Percentiles rank a stretch among this genome's conserved stretches.
Conservation (phyloP, 1,140 invertebrate genomes). For the Zophobas atratus region DNA sequence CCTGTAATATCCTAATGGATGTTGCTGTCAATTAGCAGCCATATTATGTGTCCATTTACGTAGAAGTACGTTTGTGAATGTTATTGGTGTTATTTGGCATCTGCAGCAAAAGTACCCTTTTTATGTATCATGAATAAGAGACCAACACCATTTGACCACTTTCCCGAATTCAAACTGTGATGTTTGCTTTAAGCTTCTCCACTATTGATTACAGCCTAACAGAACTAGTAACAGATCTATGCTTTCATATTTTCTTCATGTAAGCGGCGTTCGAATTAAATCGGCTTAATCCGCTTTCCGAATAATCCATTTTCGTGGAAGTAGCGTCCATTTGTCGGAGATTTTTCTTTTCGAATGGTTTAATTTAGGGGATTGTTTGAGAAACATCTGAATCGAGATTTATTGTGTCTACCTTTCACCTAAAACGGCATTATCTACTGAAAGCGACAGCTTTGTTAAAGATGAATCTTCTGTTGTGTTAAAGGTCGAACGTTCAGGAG, state of each 20-base stretch:
- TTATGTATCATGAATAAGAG: neutral
- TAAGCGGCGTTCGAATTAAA: slow-evolving; percentile 1
- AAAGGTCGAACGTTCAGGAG: too few species aligned
- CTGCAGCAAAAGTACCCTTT: neutral
- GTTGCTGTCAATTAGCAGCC: slow-evolving; percentile 36
- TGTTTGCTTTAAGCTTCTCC: too few species aligned
- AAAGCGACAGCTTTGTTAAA: slow-evolving; percentile 7
- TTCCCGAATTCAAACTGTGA: too few species aligned
- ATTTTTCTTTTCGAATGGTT: neutral
- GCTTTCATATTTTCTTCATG: slow-evolving; percentile 6
- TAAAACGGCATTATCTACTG: neutral
- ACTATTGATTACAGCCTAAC: too few species aligned
- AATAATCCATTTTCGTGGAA: slow-evolving; percentile 25
- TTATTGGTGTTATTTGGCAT: slow-evolving; percentile 7
- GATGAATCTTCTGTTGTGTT: neutral
- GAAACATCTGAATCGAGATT: slow-evolving; percentile 5
- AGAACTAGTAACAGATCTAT: neutral
- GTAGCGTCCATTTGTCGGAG: neutral
- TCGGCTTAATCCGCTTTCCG: slow-evolving; percentile 15
- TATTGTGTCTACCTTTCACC: slow-evolving; percentile 3
- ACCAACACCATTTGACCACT: too few species aligned
- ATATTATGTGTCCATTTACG: slow-evolving; percentile 37
- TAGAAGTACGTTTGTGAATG: slow-evolving; percentile 23
- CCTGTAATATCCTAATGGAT: slow-evolving; percentile 43
- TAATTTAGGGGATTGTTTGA: slow-evolving; percentile 1